Evolutionary conservation across 2,888 invertebrate species (phyloP).

Genomic region (Caenorhabditis panamensis): DNA sequence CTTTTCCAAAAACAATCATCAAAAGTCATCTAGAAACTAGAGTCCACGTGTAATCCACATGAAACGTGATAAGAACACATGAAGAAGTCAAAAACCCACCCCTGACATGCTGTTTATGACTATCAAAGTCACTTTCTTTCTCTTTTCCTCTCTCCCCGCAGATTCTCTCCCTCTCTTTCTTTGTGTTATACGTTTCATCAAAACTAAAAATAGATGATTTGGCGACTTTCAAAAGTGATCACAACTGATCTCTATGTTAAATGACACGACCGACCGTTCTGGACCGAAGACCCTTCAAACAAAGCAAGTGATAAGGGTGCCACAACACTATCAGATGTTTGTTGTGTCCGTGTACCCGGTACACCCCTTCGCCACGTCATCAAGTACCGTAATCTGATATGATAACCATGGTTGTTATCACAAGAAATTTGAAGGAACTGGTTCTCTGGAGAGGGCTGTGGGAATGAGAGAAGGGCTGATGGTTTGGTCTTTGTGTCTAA

Average conservation of each 20-base stretch:
- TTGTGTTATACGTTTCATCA: too few relatives aligned
- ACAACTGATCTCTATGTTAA: neutral
- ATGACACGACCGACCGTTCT: constrained; percentile 2
- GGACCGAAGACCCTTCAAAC: neutral
- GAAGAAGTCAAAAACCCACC: neutral
- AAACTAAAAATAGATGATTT: too few relatives aligned
- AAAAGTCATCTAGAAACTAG: too few relatives aligned
- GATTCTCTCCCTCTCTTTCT: too few relatives aligned
- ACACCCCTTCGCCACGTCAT: neutral
- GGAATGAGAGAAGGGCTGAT: neutral
- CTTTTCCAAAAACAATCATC: too few relatives aligned
- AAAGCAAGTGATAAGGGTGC: neutral
- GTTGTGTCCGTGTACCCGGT: neutral
- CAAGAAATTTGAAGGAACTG: neutral
- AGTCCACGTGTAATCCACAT: neutral
- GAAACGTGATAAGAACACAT: neutral
- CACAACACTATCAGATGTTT: neutral
- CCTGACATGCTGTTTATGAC: neutral
- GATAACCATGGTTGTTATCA: neutral
- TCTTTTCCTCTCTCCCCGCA: too few relatives aligned
- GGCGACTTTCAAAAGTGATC: constrained; percentile 1
- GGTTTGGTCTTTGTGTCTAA: neutral
- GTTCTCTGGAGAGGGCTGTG: neutral
- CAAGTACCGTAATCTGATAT: neutral
- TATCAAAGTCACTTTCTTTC: too few relatives aligned